Evolutionary conservation across 53 echinoderm and acorn worm species (phyloP).

Genomic region (Echinometra lucunter): DNA sequence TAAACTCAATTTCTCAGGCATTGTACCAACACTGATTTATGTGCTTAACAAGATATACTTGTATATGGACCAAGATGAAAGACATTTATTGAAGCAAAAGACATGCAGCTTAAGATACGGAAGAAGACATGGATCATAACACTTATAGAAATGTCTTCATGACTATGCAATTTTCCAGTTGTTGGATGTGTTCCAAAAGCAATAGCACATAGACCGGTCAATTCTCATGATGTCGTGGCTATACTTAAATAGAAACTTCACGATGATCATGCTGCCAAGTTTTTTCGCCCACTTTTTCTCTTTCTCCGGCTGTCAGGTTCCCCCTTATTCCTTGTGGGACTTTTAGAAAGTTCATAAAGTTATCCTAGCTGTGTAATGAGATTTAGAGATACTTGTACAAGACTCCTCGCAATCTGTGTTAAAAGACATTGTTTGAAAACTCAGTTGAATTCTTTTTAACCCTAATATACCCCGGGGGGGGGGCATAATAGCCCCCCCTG

Average conservation of each 20-base stretch:
- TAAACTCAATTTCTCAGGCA: not conserved
- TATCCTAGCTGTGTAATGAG: not conserved
- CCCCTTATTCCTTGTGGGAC: not conserved
- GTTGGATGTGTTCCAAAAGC: slow-evolving; percentile 2
- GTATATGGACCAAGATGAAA: not conserved
- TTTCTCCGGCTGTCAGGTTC: not conserved
- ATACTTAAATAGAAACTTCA: slow-evolving; percentile 13
- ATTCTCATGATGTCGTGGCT: not conserved
- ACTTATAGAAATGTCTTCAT: not conserved
- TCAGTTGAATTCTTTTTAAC: no score
- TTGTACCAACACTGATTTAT: not conserved
- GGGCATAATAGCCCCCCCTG: no score
- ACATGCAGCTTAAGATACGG: not conserved
- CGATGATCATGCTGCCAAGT: not conserved
- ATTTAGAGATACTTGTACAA: not conserved
- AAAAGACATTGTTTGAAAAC: no score
- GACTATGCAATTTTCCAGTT: slow-evolving; percentile 8
- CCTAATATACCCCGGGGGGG: no score
- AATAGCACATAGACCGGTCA: slow-evolving; percentile 20
- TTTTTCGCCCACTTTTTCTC: not conserved
- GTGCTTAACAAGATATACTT: not conserved
- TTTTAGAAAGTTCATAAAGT: not conserved
- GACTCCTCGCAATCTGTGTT: no score
- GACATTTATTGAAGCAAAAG: not conserved
- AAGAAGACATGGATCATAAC: not conserved